phyloP scores from a whole-genome alignment of 2,888 invertebrate species.

The Lapara coniferarum region DNA sequence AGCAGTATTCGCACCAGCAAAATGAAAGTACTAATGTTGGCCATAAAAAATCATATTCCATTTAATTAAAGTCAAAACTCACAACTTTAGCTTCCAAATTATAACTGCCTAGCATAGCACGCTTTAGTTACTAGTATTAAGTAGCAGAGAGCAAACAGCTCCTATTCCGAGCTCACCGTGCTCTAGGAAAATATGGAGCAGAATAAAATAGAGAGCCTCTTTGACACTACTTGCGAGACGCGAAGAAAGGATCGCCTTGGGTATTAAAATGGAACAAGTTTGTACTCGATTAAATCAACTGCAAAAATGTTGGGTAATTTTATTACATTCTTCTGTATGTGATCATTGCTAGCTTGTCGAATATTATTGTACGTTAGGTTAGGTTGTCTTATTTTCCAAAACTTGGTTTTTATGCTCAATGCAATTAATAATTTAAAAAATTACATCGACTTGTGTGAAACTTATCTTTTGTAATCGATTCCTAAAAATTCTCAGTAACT shows the following conservation, averaged over 20 bases:
- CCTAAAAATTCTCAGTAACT: no score
- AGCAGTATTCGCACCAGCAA: no score
- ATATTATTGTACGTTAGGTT: no score
- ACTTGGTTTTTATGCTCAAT: no score
- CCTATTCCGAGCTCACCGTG: conserved; percentile 17
- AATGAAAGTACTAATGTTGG: background rate
- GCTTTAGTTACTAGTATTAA: conserved; percentile 31
- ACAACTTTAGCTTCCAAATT: background rate
- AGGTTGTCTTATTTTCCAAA: no score
- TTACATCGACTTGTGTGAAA: no score
- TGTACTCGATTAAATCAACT: background rate
- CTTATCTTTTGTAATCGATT: no score
- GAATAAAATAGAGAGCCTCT: background rate
- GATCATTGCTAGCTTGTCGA: no score
- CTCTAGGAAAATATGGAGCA: conserved; percentile 13
- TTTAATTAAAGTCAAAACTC: background rate
- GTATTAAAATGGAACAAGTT: background rate
- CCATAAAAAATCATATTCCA: background rate
- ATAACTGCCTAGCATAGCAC: background rate
- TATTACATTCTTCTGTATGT: no score
- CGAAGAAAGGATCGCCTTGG: background rate
- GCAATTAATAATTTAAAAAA: no score
- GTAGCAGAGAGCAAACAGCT: conserved; percentile 19
- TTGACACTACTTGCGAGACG: background rate
- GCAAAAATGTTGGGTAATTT: no score